Conservation (phyloP, 2,888 invertebrate genomes). For the Napeogenes sylphis region DNA sequence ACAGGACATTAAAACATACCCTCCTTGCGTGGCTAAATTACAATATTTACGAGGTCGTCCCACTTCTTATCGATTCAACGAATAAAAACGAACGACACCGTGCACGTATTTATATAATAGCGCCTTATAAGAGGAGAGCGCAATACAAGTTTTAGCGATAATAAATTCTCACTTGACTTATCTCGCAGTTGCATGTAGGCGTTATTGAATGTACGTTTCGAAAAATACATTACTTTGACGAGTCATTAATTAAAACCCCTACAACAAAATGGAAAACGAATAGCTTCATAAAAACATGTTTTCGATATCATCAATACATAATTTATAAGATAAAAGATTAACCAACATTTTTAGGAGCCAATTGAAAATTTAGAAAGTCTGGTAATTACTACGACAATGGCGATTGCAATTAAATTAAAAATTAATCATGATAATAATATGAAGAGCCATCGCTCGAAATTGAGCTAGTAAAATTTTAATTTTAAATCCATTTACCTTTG, state of each 20-base stretch:
- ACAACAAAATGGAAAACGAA: no score
- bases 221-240: no score
- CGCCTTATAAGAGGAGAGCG: conserved; percentile 53
- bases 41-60: conserved; percentile 57
- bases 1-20: conserved; percentile 53
- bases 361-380: conserved; percentile 32
- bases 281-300: background rate
- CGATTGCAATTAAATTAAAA: conserved; percentile 17
- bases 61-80: conserved; percentile 24
- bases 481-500: background rate
- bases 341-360: conserved; percentile 20
- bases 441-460: conserved; percentile 18
- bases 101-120: conserved; percentile 39
- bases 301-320: conserved; percentile 24
- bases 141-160: conserved; percentile 37
- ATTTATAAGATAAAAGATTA: conserved; percentile 21
- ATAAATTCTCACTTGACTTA: background rate
- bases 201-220: conserved; percentile 11
- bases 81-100: background rate
- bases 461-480: background rate
- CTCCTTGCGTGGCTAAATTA: conserved; percentile 40
- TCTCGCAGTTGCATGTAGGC: conserved; percentile 9
- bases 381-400: conserved; percentile 21
- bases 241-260: no score
- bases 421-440: conserved; percentile 12